Base-by-base conservation (phyloP, 2,888 invertebrate genomes). In the Phlogophora meticulosa region DNA sequence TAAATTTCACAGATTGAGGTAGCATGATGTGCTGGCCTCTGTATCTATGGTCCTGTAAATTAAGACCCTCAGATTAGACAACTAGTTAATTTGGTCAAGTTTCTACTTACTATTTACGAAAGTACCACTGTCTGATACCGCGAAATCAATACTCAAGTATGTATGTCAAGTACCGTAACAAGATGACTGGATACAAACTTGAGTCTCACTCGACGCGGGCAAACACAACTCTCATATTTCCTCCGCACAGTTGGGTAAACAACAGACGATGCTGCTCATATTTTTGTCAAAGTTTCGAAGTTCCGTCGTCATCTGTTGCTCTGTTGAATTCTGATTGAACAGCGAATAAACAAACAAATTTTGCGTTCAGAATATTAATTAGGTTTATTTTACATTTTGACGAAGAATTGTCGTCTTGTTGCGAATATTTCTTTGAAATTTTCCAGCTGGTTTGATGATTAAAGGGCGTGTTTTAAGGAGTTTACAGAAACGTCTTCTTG, bases 321-420 rank as follows among this genome's bases (percentile, higher is more conserved):
- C 59, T 59, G 51, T 76, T 68, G 57, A 76, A 60, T 76, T 56
- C 45, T 51, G 61, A 69, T 76, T 59, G 45, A 69, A 72, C 68
- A 75, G 51, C 49, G 49, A 72, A 75, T 68, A 72, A 51, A 76
- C 59, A 72, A 76, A 58, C 69, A 60, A 72, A 68, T 56, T 53
- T 51, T 60, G 42, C 70, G 45, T 42, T 60, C n/a, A 9, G 72
- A 69, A 72, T 72, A 69, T 49, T 56, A 60, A 72, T 69, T 46
- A 42, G 10, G 36, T 75, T 55, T 38, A 43, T 75, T 68, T 68
- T 49, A 49, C 59, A 59, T 72, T 58, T 55, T 34, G 53, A 55
- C 42, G 22, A 34, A 68, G 38, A 45, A 10, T 22, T 28, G 38
- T 24, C 42, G 55, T 45, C 17, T 34, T 75, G 17, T 15, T 65